Base-by-base conservation (phyloP, 2,113 vertebrate species). In the Ramphastos sulfuratus region DNA sequence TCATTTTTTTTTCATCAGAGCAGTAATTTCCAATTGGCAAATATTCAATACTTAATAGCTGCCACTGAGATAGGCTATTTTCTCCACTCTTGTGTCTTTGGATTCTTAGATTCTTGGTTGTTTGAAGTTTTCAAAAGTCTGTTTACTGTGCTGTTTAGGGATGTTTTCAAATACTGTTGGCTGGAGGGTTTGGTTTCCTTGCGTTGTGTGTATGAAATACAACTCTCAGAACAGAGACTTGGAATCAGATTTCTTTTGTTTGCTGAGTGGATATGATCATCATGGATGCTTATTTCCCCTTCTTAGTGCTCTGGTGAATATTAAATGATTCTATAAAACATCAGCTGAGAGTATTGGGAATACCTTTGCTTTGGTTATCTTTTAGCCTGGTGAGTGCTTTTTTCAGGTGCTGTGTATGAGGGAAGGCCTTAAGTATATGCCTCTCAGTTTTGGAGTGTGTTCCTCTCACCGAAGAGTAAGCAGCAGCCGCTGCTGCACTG, bases 11-110 rank as follows among this genome's bases (percentile, higher is more conserved):
- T 94, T 93, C 64, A 80, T 94, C 67, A 63, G 39, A 79, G 52
- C 52, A 82, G 48, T 37, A 74, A 56, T 74, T 91, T 95, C 60
- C 58, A 60, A 5, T 77, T 86, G 80, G 63, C 56, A 95, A 87
- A 37, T 64, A 61, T 82, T 96, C 84, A 74, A 7, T 82, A 61
- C 63, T 70, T 96, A 27, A 23, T 67, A 64, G 52, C 87, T 91
- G 64, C 52, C 61, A n/a, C 10, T 42, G 37, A 92, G 74, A 72
- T 24, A 46, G 13, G 42, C 46, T 85, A 24, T 78, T 77, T 82
- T 44, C 46, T 85, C 52, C 59, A 0, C 56, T 85, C 54, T 31
- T 48, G 55, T 25, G 67, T 69, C 37, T 55, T 82, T 44, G 12
- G 16, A 37, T 74, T 77, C 67, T 66, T 65, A n/a, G 28, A 46